Evolutionary conservation across 2,113 vertebrate genomes (phyloP).

Genomic region (Theristicus caerulescens): DNA sequence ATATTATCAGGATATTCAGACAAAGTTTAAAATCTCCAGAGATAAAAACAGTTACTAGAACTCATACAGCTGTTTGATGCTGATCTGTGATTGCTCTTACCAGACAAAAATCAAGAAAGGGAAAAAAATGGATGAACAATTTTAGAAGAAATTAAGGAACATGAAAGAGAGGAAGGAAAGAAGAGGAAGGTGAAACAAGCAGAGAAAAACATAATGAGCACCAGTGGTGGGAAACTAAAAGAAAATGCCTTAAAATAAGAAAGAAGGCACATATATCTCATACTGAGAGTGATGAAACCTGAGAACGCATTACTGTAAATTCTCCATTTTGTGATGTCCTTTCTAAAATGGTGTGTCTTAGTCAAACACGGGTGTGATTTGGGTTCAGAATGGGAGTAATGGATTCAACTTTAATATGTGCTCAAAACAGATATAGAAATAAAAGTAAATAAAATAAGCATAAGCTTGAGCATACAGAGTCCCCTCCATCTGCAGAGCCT

Average conservation of each 20-base stretch:
- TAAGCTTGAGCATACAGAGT: background rate
- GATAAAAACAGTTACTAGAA: background rate
- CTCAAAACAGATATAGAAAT: background rate
- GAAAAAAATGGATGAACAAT: background rate
- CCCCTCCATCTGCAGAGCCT: background rate
- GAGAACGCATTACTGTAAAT: background rate
- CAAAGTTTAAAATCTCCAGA: conserved; percentile 32
- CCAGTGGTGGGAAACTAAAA: background rate
- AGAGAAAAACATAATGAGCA: background rate
- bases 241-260: background rate
- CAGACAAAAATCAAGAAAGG: background rate
- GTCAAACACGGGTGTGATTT: background rate
- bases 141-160: background rate
- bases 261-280: background rate
- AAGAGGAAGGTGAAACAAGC: background rate
- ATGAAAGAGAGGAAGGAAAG: background rate
- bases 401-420: background rate
- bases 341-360: background rate
- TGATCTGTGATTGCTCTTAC: background rate
- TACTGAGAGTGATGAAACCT: background rate
- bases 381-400: background rate
- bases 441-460: background rate
- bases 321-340: background rate
- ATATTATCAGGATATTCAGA: conserved; percentile 41
- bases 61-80: background rate